phyloP scores from a whole-genome alignment of 2,113 vertebrate genomes.

The Psilopogon haemacephalus region DNA sequence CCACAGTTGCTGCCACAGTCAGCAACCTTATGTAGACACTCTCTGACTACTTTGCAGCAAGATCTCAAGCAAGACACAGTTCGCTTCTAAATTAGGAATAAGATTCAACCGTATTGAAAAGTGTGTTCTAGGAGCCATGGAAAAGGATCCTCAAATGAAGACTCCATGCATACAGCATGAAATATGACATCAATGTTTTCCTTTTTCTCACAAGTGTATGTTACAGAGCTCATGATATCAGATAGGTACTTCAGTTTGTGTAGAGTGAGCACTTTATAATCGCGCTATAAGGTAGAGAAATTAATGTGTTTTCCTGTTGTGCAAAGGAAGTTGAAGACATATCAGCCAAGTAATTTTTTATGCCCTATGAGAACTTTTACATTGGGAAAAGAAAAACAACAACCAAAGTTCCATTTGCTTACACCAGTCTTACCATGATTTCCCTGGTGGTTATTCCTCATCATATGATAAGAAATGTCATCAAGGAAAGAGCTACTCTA shows the following conservation, averaged over 20 bases:
- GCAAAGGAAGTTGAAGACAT: not conserved
- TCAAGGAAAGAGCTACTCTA: not conserved
- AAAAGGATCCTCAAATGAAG: not conserved
- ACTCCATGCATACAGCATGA: rapidly evolving
- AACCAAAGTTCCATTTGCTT: not conserved
- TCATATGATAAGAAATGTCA: not conserved
- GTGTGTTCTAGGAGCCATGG: not conserved
- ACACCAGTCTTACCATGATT: not conserved
- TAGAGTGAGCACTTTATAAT: not conserved
- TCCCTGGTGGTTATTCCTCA: not conserved
- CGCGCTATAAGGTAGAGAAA: not conserved
- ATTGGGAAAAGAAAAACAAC: not conserved
- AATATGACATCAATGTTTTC: not conserved
- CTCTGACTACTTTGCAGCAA: not conserved
- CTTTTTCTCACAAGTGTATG: not conserved
- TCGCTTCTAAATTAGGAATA: not conserved
- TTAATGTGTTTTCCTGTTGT: not conserved
- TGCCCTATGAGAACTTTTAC: not conserved
- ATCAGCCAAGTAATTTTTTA: not conserved
- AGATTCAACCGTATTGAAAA: not conserved
- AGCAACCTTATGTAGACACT: not conserved
- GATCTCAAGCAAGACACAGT: not conserved
- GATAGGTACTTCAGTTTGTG: not conserved
- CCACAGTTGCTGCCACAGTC: not conserved
- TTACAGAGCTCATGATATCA: not conserved